phyloP scores from a whole-genome alignment of 1,140 invertebrate genomes.

The Drosophila kanapiae region DNA sequence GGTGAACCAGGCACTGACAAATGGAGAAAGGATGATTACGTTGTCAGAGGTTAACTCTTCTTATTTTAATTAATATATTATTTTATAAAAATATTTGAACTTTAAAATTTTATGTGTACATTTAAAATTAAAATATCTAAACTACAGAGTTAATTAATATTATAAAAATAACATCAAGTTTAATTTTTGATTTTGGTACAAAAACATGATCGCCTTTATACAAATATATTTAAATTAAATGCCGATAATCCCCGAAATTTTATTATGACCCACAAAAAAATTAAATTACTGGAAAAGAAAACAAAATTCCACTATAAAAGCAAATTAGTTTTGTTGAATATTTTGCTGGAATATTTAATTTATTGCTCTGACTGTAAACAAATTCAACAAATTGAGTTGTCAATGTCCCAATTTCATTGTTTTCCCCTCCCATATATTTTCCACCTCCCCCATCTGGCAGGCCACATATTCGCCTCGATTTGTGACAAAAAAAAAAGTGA shows the following conservation, averaged over 20 bases:
- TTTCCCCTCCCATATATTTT: background rate
- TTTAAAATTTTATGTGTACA: background rate
- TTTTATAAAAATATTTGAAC: background rate
- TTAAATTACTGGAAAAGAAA: background rate
- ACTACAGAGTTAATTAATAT: background rate
- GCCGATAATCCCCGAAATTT: background rate
- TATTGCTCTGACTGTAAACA: constrained; percentile 21
- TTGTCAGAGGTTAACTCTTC: background rate
- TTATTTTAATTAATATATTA: background rate
- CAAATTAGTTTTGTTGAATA: background rate
- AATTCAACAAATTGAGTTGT: constrained; percentile 49
- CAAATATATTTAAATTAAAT: background rate
- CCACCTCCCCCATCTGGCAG: background rate
- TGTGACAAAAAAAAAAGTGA: constrained; percentile 41
- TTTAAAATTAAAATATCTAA: background rate
- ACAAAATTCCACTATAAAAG: background rate
- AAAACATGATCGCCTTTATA: background rate
- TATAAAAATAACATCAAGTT: background rate
- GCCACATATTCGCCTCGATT: constrained; percentile 54
- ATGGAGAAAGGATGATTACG: background rate
- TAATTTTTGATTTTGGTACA: background rate
- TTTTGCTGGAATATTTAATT: constrained; percentile 2
- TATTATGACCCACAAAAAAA: background rate
- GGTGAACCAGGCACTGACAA: background rate
- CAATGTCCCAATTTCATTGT: constrained; percentile 31